Conservation (phyloP, 2,888 invertebrate species). For the Hypomecis atomaria region DNA sequence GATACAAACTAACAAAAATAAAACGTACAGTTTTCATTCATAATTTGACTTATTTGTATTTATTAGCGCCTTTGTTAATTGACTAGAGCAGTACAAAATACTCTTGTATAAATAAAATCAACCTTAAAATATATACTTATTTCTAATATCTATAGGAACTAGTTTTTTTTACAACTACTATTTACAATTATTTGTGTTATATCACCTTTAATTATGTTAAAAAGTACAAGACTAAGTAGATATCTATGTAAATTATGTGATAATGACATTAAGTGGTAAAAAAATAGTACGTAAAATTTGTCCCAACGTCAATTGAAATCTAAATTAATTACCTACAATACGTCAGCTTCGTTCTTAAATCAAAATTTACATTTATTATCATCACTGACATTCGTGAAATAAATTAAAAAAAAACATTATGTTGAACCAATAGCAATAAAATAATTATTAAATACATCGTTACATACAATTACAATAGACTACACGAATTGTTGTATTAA, state of each 20-base stretch:
- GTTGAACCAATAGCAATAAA: background rate
- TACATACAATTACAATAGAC: too few relatives aligned
- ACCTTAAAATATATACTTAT: slow-evolving; percentile 52
- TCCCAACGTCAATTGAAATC: slow-evolving; percentile 15
- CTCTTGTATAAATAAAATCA: slow-evolving; percentile 70
- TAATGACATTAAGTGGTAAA: slow-evolving; percentile 2
- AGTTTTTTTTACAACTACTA: slow-evolving; percentile 44
- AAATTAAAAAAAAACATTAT: too few relatives aligned
- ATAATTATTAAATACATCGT: slow-evolving; percentile 10
- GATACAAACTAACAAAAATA: slow-evolving; percentile 1
- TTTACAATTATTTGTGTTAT: slow-evolving; percentile 45
- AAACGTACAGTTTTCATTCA: slow-evolving; percentile 49
- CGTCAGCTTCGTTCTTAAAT: too few relatives aligned
- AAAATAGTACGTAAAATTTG: slow-evolving; percentile 4
- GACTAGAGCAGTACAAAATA: slow-evolving; percentile 75
- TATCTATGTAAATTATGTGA: slow-evolving; percentile 14
- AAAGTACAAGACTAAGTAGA: background rate
- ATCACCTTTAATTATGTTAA: background rate
- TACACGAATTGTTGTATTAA: too few relatives aligned
- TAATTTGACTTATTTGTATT: slow-evolving; percentile 70
- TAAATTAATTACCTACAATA: slow-evolving; percentile 4
- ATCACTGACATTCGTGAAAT: too few relatives aligned
- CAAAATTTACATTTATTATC: too few relatives aligned
- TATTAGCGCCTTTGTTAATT: slow-evolving; percentile 66
- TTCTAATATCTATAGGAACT: slow-evolving; percentile 60